Conservation (phyloP, 2,888 invertebrate genomes). For the Oligia latruncula region DNA sequence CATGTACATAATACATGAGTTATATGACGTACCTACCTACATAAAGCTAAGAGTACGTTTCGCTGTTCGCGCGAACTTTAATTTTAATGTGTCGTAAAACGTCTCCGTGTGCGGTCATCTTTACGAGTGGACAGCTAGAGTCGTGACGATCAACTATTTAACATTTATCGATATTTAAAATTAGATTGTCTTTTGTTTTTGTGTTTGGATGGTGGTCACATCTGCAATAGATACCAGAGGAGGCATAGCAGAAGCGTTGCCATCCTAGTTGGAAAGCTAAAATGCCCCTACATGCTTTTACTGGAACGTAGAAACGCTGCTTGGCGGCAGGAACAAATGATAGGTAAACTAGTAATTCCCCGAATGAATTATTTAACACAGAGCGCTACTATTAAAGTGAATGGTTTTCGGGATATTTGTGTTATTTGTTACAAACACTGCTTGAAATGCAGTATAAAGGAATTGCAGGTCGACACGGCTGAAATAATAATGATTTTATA, state of each 20-base stretch:
- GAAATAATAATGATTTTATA: not conserved
- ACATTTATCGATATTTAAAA: conserved; percentile 37
- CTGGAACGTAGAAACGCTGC: no score
- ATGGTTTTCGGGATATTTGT: not conserved
- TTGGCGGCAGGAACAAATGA: not conserved
- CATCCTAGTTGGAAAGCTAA: not conserved
- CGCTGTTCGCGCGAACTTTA: conserved; percentile 65
- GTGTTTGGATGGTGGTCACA: not conserved
- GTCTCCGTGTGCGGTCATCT: conserved; percentile 55
- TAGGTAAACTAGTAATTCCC: not conserved
- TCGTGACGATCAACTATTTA: not conserved
- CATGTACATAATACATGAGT: conserved; percentile 22
- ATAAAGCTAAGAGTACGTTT: conserved; percentile 62
- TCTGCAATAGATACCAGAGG: not conserved
- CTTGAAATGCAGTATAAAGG: not conserved
- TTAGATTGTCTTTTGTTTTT: not conserved
- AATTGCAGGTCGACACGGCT: no score
- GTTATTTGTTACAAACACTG: not conserved
- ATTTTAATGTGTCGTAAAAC: conserved; percentile 68
- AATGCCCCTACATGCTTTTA: not conserved
- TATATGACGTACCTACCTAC: conserved; percentile 1
- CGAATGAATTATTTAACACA: not conserved
- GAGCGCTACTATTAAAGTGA: not conserved
- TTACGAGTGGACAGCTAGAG: conserved; percentile 57
- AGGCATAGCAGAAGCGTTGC: not conserved